These are phyloP conservation scores for Tortricodes alternella DNA, from an alignment of 2,888 invertebrate genomes.

Conservation along the genomic window DNA sequence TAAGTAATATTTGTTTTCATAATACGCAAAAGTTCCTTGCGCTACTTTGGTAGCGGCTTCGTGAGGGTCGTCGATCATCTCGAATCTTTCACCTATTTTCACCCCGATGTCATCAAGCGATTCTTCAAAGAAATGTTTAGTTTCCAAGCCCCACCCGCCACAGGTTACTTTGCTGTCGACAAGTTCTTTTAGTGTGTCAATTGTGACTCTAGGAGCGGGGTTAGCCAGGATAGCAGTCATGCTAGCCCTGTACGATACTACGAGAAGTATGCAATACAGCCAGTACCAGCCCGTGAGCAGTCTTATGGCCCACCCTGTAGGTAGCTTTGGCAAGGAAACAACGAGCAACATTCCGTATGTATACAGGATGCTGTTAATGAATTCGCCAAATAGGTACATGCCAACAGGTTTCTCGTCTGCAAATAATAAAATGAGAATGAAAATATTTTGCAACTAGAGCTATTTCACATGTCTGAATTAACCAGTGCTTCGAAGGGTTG, in stretches of 20 bases:
- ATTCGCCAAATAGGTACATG: constrained; percentile 87
- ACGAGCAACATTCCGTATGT: constrained; percentile 92
- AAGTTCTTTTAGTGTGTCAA: constrained; percentile 88
- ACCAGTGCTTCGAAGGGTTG: too few relatives aligned
- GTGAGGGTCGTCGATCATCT: constrained; percentile 83
- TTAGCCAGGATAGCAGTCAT: constrained; percentile 93
- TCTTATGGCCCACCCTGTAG: constrained; percentile 90
- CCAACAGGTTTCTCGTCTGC: constrained; percentile 74
- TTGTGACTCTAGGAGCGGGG: constrained; percentile 89
- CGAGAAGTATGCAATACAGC: constrained; percentile 91
- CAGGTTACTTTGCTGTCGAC: constrained; percentile 85
- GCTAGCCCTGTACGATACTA: constrained; percentile 91
- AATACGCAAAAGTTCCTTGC: constrained; percentile 89
- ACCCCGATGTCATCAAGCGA: constrained; percentile 86
- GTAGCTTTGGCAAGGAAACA: constrained; percentile 89
- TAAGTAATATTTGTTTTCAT: constrained; percentile 89
- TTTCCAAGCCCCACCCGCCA: constrained; percentile 89
- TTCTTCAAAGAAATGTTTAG: constrained; percentile 86
- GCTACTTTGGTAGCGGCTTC: constrained; percentile 86
- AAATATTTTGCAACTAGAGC: not conserved
- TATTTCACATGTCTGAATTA: too few relatives aligned
- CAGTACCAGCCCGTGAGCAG: constrained; percentile 94
- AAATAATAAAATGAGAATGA: constrained; percentile 47
- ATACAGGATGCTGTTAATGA: constrained; percentile 88
- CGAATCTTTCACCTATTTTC: constrained; percentile 86